Conservation (phyloP, 92 coral and sea anemone genomes). For the Diadumene lineata region DNA sequence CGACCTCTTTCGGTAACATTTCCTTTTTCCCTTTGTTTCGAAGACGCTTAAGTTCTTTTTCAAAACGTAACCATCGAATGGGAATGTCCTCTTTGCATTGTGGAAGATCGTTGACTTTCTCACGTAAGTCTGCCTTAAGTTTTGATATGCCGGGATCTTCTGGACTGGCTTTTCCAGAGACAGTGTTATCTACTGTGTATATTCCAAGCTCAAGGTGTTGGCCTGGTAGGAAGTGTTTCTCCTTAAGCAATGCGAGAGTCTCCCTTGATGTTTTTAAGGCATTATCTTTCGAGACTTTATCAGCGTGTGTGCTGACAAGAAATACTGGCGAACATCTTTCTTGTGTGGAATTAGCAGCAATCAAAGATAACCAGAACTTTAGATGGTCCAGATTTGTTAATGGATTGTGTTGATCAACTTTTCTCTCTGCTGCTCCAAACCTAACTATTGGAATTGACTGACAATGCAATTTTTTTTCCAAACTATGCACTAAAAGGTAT, state of each 20-base stretch:
- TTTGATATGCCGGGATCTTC: slow-evolving; percentile 27
- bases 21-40: slow-evolving; percentile 3
- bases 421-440: slow-evolving; percentile 31
- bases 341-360: slow-evolving; percentile 24
- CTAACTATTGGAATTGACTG: slow-evolving; percentile 41
- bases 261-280: slow-evolving; percentile 19
- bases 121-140: slow-evolving; percentile 19
- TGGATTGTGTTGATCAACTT: slow-evolving; percentile 24
- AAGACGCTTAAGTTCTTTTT: neutral
- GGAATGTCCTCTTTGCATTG: slow-evolving; percentile 16
- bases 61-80: slow-evolving; percentile 34
- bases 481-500: slow-evolving; percentile 52
- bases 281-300: slow-evolving; percentile 25
- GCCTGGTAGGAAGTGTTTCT: slow-evolving; percentile 6
- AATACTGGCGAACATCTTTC: neutral
- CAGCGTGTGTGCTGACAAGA: slow-evolving; percentile 63
- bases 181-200: slow-evolving; percentile 59
- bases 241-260: slow-evolving; percentile 9
- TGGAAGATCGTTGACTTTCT: slow-evolving; percentile 15
- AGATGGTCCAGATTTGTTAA: slow-evolving; percentile 54
- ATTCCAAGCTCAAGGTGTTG: slow-evolving; percentile 14
- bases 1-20: slow-evolving; percentile 18
- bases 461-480: slow-evolving; percentile 36
- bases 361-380: slow-evolving; percentile 63
- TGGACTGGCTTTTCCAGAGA: slow-evolving; percentile 16